Evolutionary conservation across 2,797 vertebrate genomes (phyloP).

Genomic region (Iguana delicatissima): DNA sequence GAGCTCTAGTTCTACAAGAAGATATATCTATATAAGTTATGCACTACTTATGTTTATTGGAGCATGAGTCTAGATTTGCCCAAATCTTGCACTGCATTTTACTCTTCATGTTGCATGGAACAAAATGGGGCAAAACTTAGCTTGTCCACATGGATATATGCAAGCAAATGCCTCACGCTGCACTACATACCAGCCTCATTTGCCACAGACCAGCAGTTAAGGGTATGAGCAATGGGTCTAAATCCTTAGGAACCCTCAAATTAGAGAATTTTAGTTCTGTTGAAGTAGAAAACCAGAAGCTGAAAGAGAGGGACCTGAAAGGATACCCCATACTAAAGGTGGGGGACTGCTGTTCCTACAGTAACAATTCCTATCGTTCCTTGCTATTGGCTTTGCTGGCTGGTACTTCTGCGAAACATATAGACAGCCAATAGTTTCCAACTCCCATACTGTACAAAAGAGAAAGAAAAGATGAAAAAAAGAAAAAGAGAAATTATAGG

Average conservation of each 20-base stretch:
- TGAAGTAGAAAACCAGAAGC: background rate
- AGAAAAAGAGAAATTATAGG: too few species aligned
- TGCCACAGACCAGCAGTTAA: background rate
- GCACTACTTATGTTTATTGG: background rate
- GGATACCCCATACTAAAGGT: background rate
- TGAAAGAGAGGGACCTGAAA: background rate
- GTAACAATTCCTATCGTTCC: too few species aligned
- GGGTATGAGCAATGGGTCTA: background rate
- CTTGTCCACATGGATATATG: background rate
- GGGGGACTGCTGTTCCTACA: too few species aligned
- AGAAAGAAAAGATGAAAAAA: too few species aligned
- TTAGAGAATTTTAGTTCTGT: background rate
- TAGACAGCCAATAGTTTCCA: too few species aligned
- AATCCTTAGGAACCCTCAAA: background rate
- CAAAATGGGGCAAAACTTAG: slow-evolving; percentile 16
- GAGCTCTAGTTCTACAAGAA: background rate
- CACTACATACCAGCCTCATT: background rate
- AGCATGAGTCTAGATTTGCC: background rate
- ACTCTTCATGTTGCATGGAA: background rate
- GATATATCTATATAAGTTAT: slow-evolving; percentile 21
- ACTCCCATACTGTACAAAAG: too few species aligned
- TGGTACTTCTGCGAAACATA: too few species aligned
- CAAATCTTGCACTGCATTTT: slow-evolving; percentile 24
- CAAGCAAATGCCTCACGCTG: background rate
- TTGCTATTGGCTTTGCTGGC: too few species aligned